Conservation (phyloP, 2,888 invertebrate species). For the Blomia tropicalis region DNA sequence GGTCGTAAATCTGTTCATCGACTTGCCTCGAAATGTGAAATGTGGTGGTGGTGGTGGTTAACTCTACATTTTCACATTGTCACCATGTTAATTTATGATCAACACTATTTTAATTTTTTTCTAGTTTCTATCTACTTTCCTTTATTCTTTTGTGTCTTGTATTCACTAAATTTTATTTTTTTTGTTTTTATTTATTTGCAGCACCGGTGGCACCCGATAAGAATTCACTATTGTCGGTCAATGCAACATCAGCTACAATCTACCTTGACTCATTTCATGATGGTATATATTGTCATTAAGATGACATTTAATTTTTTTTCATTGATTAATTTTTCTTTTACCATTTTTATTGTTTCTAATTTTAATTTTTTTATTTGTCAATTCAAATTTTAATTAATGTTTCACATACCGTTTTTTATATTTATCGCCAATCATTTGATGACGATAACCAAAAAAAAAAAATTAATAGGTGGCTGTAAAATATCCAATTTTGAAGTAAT, state of each 20-base stretch:
- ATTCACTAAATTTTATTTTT: conserved; percentile 11
- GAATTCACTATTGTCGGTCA: conserved; percentile 73
- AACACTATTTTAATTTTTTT: no score
- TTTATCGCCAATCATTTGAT: background rate
- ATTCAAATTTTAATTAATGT: background rate
- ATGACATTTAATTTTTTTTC: background rate
- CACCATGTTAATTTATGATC: no score
- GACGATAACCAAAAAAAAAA: background rate
- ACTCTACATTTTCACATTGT: no score
- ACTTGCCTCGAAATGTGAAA: no score
- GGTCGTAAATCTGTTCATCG: no score
- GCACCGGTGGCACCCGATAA: conserved; percentile 83
- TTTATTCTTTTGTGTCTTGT: no score
- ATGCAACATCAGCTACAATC: conserved; percentile 77
- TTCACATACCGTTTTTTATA: background rate
- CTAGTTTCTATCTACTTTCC: no score
- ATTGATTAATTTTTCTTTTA: background rate
- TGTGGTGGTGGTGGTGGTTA: no score
- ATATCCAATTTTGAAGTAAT: conserved; percentile 89
- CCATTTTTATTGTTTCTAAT: background rate
- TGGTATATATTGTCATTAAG: no score
- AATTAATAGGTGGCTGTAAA: conserved; percentile 60
- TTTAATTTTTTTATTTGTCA: background rate
- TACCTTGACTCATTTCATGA: conserved; percentile 85
- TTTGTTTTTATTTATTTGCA: conserved; percentile 28